Evolutionary conservation across 2,888 invertebrate genomes (phyloP).

Genomic region (Lasioglossum leucozonium): DNA sequence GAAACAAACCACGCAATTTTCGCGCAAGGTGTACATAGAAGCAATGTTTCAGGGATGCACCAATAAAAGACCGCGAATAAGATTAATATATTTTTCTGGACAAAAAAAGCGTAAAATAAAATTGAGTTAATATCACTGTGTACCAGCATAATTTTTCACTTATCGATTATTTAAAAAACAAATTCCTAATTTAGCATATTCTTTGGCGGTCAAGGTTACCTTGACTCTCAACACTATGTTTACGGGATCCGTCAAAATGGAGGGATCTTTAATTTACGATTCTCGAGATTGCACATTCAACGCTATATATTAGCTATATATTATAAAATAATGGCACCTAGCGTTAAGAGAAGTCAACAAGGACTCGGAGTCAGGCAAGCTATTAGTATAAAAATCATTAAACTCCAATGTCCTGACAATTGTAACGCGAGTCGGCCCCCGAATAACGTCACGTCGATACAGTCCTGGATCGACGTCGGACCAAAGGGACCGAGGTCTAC

Average conservation of each 20-base stretch:
- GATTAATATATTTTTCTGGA: neutral
- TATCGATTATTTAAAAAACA: neutral
- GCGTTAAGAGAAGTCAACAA: too few species aligned
- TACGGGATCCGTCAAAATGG: neutral
- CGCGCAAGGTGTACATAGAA: too few species aligned
- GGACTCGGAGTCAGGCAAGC: neutral
- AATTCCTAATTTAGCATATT: neutral
- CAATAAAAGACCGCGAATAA: too few species aligned
- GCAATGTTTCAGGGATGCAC: neutral
- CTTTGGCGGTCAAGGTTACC: neutral
- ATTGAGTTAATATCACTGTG: neutral
- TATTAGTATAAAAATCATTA: neutral
- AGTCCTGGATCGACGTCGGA: neutral
- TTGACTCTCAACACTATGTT: too few species aligned
- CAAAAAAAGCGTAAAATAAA: neutral
- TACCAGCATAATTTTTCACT: neutral
- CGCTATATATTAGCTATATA: too few species aligned
- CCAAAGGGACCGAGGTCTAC: slow-evolving; percentile 22
- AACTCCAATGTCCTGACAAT: neutral
- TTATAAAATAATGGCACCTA: too few species aligned
- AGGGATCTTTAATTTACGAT: neutral
- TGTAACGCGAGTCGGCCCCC: neutral
- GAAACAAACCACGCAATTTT: neutral
- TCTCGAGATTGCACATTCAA: too few species aligned
- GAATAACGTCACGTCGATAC: neutral